Base-by-base conservation (phyloP, 2,113 vertebrate genomes). In the Sinocyclocheilus maitianheensis region DNA sequence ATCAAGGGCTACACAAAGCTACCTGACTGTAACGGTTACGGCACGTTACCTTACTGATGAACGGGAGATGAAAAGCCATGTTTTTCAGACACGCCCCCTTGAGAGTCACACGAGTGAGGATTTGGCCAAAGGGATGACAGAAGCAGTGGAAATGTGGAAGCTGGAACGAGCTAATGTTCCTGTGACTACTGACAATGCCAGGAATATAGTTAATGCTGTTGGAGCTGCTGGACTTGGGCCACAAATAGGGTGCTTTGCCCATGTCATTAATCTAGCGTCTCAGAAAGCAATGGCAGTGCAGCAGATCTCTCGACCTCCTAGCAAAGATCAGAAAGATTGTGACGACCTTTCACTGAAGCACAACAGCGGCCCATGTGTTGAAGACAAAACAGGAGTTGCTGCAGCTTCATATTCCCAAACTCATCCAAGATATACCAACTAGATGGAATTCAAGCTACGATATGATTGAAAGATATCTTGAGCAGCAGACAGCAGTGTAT, bases 151-250 rank as follows among this genome's bases (percentile, higher is more conserved):
- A 20, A 14, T 40, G 16, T 72, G 18, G 20, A 74, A 74, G 37
- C 18, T 12, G 37, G 71, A 74, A 20, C 10, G 71, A 43, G 37
- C 16, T 11, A 74, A 46, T 46, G 9, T 74, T 43, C 71, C 71
- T 43, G 71, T 74, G 4, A 74, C 71, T 74, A 30, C 71, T 43
- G 71, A 74, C 11, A 74, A 46, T 74, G 71, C 37, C 37, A 71
- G 67, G 34, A 72, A 11, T 46, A 40, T 37, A 72, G 69, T 72
- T 37, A 72, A 72, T 40, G 69, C 71, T 22, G 30, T 71, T 37
- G 37, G 18, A 58, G 18, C 60, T 62, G 60, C 60, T 62, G 60
- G 60, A 62, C 22, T n/a, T 11, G 3, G 3, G 7, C 1, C 43
- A 43, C 43, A 60, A 60, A n/a, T n/a, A 60, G 22, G 58, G 20